Percentiles rank a stretch among this genome's conserved stretches.
These are phyloP conservation scores for Platygyra sinensis DNA, from an alignment of 64 coral and sea anemone genomes.

Conservation along the genomic window DNA sequence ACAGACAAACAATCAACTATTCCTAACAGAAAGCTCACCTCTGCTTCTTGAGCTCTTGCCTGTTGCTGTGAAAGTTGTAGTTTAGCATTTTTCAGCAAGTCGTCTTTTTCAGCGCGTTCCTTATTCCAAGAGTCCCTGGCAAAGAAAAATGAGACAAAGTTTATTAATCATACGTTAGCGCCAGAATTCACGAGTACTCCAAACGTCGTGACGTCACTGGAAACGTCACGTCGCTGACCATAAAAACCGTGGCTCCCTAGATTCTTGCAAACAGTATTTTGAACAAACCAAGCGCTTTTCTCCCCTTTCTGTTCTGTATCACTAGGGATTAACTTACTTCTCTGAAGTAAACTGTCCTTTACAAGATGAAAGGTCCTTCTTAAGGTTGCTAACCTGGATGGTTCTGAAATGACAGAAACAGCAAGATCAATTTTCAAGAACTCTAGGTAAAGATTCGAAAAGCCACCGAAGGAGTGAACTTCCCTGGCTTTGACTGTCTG, in stretches of 20 bases:
- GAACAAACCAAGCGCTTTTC: not conserved
- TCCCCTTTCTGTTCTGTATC: not conserved
- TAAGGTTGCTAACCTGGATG: not conserved
- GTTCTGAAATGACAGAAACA: not conserved
- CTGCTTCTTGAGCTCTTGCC: constrained; percentile 73
- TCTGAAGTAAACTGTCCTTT: constrained; percentile 43
- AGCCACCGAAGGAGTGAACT: too few relatives aligned
- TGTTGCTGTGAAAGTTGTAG: constrained; percentile 57
- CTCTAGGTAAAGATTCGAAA: not conserved
- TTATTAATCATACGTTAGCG: not conserved
- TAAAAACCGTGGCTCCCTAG: not conserved
- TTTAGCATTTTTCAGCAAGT: constrained; percentile 25
- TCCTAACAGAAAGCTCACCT: constrained; percentile 40
- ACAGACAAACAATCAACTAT: not conserved
- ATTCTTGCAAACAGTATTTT: not conserved
- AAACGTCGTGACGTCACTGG: too few relatives aligned
- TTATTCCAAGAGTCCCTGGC: constrained; percentile 32
- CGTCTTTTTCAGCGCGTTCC: constrained; percentile 60
- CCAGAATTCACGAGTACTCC: too few relatives aligned
- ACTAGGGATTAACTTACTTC: constrained; percentile 24
- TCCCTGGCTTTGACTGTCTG: too few relatives aligned
- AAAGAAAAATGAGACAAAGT: not conserved
- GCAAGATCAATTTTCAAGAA: not conserved
- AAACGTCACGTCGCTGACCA: too few relatives aligned
- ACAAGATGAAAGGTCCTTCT: constrained; percentile 29